Base-by-base conservation (phyloP, 2,888 invertebrate species). In the Crossocerus cetratus region DNA sequence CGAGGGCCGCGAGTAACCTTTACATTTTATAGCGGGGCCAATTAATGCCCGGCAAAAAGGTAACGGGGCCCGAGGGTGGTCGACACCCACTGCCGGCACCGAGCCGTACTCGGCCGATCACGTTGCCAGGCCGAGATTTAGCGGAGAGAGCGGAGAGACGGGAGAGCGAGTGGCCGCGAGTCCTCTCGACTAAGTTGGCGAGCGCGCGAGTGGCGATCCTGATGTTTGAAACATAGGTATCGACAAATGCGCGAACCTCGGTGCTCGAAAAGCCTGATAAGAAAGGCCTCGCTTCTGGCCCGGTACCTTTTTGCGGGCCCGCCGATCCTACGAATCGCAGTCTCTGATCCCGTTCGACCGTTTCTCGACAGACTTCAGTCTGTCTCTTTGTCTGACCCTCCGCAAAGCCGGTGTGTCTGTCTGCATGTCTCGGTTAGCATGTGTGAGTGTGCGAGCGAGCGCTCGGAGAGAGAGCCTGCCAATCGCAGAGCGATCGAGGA, bases 1-100 rank as follows among this genome's bases (percentile, higher is more conserved):
- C 68, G 73, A 60, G 65, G 56, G 72, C 73, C 74, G 73, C 72
- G 63, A 59, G 76, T 65, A 67, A 70, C 77, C 80, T 82, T 83
- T 74, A 76, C 81, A 86, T 87, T 89, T 89, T 89, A 88, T 87
- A 87, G 84, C 85, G 79, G 82, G 84, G 81, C 88, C 89, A 90
- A 90, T 89, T 90, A 89, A 90, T 86, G 87, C 74, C 73, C 64
- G 78, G 84, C 80, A 86, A 88, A 89, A 89, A 88, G 80, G 74
- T 54, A 69, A 70, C 80, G 80, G 78, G 78, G 81, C 83, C 86
- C 87, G 85, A 88, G 87, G 88, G 88, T 89, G 89, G 88, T 89
- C 88, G 86, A 86, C 86, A 86, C 86, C 81, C 81, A 62, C 60
- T 56, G 59, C 59, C 66, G 72, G 0, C 8, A 54, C 45, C 78